These are phyloP conservation scores for Schizaphis graminum DNA, from an alignment of 2,888 invertebrate genomes.

Conservation along the genomic window DNA sequence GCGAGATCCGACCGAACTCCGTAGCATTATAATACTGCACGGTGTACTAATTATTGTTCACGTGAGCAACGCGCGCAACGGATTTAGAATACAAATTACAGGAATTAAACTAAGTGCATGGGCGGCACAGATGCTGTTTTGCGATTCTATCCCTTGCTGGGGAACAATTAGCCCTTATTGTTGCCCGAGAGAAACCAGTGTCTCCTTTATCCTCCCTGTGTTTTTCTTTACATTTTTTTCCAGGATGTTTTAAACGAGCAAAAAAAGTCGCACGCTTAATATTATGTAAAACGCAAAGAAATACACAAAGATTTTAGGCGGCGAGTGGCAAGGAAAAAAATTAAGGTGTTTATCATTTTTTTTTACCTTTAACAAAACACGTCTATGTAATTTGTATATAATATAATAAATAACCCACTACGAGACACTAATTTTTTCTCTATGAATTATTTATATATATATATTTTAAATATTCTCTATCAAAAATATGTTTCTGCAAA, in stretches of 20 bases:
- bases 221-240: neutral
- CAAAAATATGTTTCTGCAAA: neutral
- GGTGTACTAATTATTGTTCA: constrained; percentile 60
- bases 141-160: constrained; percentile 43
- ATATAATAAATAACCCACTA: neutral
- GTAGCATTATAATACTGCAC: neutral
- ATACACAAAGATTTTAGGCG: neutral
- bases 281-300: constrained; percentile 42
- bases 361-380: neutral
- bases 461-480: neutral
- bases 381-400: neutral
- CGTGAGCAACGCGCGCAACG: constrained; percentile 58
- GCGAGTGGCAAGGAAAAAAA: neutral
- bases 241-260: constrained; percentile 7
- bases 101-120: constrained; percentile 65
- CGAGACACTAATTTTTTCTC: neutral
- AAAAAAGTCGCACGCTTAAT: constrained; percentile 38
- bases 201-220: neutral
- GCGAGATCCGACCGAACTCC: neutral
- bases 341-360: neutral
- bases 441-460: too few relatives aligned
- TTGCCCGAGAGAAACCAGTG: constrained; percentile 40
- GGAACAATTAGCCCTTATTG: constrained; percentile 63
- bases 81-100: constrained; percentile 64
- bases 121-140: constrained; percentile 60